phyloP scores from a whole-genome alignment of 2,888 invertebrate genomes.

The Syrphus vitripennis region DNA sequence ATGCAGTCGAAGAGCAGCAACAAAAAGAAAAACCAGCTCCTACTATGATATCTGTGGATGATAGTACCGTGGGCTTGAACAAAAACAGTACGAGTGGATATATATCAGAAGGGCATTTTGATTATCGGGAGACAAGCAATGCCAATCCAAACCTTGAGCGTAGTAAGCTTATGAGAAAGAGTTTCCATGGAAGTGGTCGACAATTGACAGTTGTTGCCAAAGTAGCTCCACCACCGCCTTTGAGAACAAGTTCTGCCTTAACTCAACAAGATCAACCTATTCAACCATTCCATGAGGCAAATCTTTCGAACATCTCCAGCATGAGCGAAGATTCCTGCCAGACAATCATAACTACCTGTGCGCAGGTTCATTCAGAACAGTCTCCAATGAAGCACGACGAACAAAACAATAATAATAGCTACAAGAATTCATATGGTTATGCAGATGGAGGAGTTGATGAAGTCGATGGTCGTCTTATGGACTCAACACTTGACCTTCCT shows the following conservation, averaged over 20 bases:
- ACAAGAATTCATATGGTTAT: slow-evolving; percentile 78
- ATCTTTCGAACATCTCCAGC: slow-evolving; percentile 79
- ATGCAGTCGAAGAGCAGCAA: slow-evolving; percentile 79
- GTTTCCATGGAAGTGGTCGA: slow-evolving; percentile 93
- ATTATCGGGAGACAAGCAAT: slow-evolving; percentile 84
- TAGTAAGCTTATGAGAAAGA: slow-evolving; percentile 93
- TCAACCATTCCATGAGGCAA: slow-evolving; percentile 79
- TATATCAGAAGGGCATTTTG: slow-evolving; percentile 92
- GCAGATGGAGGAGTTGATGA: slow-evolving; percentile 83
- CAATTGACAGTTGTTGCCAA: slow-evolving; percentile 91
- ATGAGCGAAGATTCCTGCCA: slow-evolving; percentile 83
- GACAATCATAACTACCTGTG: slow-evolving; percentile 89
- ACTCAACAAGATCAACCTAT: slow-evolving; percentile 78
- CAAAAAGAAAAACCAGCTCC: slow-evolving; percentile 78
- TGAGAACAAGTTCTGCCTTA: slow-evolving; percentile 93
- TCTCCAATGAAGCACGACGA: slow-evolving; percentile 84
- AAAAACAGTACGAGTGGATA: slow-evolving; percentile 87
- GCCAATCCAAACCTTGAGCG: slow-evolving; percentile 92
- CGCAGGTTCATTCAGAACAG: slow-evolving; percentile 92
- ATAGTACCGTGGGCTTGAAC: slow-evolving; percentile 88
- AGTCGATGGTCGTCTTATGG: slow-evolving; percentile 82
- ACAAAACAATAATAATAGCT: slow-evolving; percentile 34
- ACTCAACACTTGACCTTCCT: slow-evolving; percentile 84
- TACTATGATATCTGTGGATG: slow-evolving; percentile 85
- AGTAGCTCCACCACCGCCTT: slow-evolving; percentile 92